Conservation (phyloP, 1,140 invertebrate genomes). For the Brachionus manjavacas region DNA sequence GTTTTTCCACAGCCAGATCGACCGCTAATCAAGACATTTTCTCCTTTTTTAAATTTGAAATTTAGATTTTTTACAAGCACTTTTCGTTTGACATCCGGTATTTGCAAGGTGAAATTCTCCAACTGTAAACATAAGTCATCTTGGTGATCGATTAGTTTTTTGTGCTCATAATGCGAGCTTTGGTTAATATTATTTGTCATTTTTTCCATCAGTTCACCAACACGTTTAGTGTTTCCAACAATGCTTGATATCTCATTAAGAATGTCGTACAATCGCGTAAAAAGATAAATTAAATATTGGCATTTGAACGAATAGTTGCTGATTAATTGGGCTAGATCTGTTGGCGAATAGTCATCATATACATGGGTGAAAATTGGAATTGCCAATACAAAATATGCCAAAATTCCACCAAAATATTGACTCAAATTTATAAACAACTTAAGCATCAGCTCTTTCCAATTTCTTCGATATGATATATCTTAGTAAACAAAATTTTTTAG, state of each 20-base stretch:
- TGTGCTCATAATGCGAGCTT: background rate
- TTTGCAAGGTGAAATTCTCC: background rate
- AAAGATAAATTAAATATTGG: constrained; percentile 64
- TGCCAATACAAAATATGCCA: constrained; percentile 64
- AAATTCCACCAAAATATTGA: constrained; percentile 64
- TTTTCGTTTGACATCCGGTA: background rate
- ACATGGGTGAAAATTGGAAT: constrained; percentile 63
- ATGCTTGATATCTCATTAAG: constrained; percentile 59
- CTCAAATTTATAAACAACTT: constrained; percentile 59
- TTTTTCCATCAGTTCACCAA: constrained; percentile 25
- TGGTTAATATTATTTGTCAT: background rate
- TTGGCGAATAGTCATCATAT: constrained; percentile 59
- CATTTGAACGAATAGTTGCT: constrained; percentile 65
- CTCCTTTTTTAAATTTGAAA: constrained; percentile 5
- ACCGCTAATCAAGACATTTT: constrained; percentile 62
- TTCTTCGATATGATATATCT: constrained; percentile 30
- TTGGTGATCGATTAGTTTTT: background rate
- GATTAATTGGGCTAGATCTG: constrained; percentile 61
- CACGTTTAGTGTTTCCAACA: constrained; percentile 62
- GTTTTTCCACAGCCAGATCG: constrained; percentile 64
- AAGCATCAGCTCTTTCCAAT: constrained; percentile 47
- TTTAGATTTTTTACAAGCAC: constrained; percentile 10
- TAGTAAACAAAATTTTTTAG: background rate
- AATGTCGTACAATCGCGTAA: constrained; percentile 62
- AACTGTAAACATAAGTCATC: constrained; percentile 20